Base-by-base conservation (phyloP, 2,113 vertebrate genomes). In the Salvelinus fontinalis region DNA sequence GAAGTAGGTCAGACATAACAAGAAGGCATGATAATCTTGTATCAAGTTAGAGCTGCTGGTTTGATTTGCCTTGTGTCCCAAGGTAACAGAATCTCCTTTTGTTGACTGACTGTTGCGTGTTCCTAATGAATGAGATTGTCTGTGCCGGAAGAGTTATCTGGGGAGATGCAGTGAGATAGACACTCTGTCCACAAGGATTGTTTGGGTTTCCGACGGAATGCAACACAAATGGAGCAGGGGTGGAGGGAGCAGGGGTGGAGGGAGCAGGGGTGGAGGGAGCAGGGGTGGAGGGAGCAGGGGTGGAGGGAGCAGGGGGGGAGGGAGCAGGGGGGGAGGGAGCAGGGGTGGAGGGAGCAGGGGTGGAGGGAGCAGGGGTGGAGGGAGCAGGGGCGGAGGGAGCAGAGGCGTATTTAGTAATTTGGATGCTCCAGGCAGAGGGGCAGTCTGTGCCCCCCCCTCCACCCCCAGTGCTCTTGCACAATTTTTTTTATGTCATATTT, bases 151-250 rank as follows among this genome's bases (percentile, higher is more conserved):
- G 31, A 70, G 2, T 54, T 49, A 60, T 70, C 75, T 1, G 1
- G 27, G 49, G 44, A 64, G 57, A 71, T 68, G 14, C 9, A 11
- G 14, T 26, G 34, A 75, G 73, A 80, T 76, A 77, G 77, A 73
- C 48, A 65, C 59, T 70, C 26, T 74, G 70, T 80, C 73, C 79
- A 60, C 22, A 54, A 12, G 5, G n/a, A 75, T 78, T 85, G 83
- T 85, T 81, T 87, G 78, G 85, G 85, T 85, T 87, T 83, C 6
- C 51, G 9, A 12, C 31, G 4, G 69, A 44, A 57, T 79, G 74
- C 67, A 29, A 77, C 71, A 75, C 54, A 68, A n/a, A 76, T 62
- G 78, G 12, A 67, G 51, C 24, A 24, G 69, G 44, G 9, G 29
- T 6, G 16, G 49, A 71, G 70, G 26, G 9, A 54, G 26, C 59